A percentile compares a stretch with the other conserved stretches of the same genome.
Evolutionary conservation across 1,140 invertebrate species (phyloP).

Genomic region (Eumeta japonica): DNA sequence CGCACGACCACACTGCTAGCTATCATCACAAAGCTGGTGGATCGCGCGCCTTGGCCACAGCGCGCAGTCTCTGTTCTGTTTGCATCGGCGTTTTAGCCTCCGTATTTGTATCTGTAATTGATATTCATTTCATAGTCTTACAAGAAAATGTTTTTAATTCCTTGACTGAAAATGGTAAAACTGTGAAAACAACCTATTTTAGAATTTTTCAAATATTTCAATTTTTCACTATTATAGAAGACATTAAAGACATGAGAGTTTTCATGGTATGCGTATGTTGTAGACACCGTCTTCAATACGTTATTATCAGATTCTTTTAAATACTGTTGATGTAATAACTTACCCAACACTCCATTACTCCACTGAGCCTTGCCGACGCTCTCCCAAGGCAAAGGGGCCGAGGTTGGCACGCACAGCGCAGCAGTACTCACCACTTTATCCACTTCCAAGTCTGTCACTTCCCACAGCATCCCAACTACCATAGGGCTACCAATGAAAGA

Average conservation of each 20-base stretch:
- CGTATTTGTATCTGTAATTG: slow-evolving; percentile 25
- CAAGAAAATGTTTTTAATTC: no score
- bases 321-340: no score
- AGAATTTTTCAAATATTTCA: no score
- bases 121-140: no score
- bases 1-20: slow-evolving; percentile 62
- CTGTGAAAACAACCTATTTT: no score
- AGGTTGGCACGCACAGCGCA: slow-evolving; percentile 63
- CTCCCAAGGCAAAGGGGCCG: slow-evolving; percentile 50
- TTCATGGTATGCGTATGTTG: neutral
- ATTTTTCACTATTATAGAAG: no score
- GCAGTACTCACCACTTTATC: slow-evolving; percentile 70
- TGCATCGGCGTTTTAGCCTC: slow-evolving; percentile 25
- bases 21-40: slow-evolving; percentile 58
- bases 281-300: neutral
- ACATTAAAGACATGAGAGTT: no score
- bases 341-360: slow-evolving; percentile 53
- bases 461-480: slow-evolving; percentile 79
- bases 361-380: slow-evolving; percentile 56
- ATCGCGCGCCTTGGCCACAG: slow-evolving; percentile 55
- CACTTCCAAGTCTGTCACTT: slow-evolving; percentile 78
- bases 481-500: slow-evolving; percentile 70
- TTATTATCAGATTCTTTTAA: neutral
- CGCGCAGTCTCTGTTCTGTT: slow-evolving; percentile 59
- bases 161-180: no score